Base-by-base conservation (phyloP, 1,140 invertebrate genomes). In the Drosophila santomea region DNA sequence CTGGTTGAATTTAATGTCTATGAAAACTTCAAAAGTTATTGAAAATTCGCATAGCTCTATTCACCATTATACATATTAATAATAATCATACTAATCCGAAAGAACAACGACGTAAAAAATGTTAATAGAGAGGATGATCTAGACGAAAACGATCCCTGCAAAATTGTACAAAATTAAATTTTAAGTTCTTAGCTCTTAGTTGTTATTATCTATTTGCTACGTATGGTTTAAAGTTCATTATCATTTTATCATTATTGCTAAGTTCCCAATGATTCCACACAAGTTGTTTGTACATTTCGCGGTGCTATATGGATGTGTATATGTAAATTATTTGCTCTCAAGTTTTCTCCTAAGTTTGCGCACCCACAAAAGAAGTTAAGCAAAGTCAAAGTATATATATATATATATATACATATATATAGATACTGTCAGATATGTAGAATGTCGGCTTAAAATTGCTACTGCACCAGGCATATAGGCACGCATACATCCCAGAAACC, bases 231-330 rank as follows among this genome's bases (percentile, higher is more conserved):
- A 61, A 73, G 48, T 66, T 57, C 55, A 32, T 64, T 79, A 62
- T 57, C 55, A 32, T 64, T 79, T 80, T 56, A 48, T 56, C 20
- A 47, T 73, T 74, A 58, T 28, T 15, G 12, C 20, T 69, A 80
- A 80, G 39, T 59, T 80, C 36, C 60, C 48, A n/a, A 77, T 43
- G 41, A 71, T 79, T 59, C 66, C 57, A 73, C 59, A 73, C 59
- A 73, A 76, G 62, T 86, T 72, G 69, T 83, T 86, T 88, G 75
- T 86, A 86, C 71, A 88, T 86, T 89, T 88, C 84, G 83, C 80
- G 83, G 83, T 88, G 83, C 83, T 88, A 88, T 83, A 89, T 89
- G 68, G 64, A 80, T 58, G 68, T 71, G 69, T 74, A 79, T 60
- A 61, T 85, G 77, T 84, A 83, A 64, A 83, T 78, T 81, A 72